Conservation (phyloP, 2,888 invertebrate genomes). For the Balanococcus diminutus region DNA sequence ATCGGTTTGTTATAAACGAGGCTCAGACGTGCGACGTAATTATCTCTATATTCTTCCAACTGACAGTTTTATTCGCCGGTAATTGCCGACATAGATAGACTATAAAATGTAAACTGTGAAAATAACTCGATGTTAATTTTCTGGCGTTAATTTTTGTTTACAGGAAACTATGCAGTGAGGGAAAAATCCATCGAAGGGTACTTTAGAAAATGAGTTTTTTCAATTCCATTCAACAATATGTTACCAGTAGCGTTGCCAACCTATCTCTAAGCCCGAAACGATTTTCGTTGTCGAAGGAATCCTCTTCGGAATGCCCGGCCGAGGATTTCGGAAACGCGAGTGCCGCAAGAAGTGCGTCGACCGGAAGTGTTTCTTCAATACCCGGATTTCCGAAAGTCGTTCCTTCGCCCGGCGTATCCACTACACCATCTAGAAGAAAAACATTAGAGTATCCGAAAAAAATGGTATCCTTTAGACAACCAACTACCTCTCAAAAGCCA, state of each 20-base stretch:
- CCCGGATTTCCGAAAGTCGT: conserved; percentile 75
- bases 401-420: conserved; percentile 70
- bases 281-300: conserved; percentile 73
- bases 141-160: not conserved
- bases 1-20: not conserved
- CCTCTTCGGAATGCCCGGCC: conserved; percentile 63
- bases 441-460: conserved; percentile 70
- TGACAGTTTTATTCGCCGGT: not conserved
- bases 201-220: conserved; percentile 77
- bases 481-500: conserved; percentile 64
- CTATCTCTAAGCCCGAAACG: conserved; percentile 77
- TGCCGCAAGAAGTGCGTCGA: conserved; percentile 56
- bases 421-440: conserved; percentile 65
- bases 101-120: not conserved
- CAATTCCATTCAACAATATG: conserved; percentile 82
- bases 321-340: conserved; percentile 38
- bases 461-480: conserved; percentile 65
- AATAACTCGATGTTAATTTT: not conserved
- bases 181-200: not conserved
- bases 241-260: conserved; percentile 84
- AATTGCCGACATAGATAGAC: not conserved
- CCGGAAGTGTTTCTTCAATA: conserved; percentile 57
- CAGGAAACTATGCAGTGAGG: conserved; percentile 14
- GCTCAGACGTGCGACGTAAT: not conserved
- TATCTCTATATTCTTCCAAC: not conserved